Conservation (phyloP, 2,113 vertebrate genomes). For the Petromus typicus region DNA sequence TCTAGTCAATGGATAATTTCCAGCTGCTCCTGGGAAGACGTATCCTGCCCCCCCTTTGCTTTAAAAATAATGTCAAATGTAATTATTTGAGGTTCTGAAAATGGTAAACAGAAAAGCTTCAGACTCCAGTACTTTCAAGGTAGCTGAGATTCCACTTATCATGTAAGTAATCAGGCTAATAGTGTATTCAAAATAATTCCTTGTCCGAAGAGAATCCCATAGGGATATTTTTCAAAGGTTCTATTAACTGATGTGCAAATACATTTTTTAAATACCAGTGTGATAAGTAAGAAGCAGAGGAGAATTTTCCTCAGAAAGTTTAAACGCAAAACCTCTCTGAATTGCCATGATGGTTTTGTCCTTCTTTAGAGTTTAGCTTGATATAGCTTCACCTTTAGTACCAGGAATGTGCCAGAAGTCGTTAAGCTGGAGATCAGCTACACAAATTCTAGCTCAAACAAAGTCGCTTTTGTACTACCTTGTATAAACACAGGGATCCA, state of each 20-base stretch:
- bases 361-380: background rate
- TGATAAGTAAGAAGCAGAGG: background rate
- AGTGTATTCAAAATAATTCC: background rate
- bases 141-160: background rate
- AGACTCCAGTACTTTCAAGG: accelerated
- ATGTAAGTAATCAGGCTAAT: background rate
- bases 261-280: background rate
- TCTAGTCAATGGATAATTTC: background rate
- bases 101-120: background rate
- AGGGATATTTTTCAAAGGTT: background rate
- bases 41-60: background rate
- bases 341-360: background rate
- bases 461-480: background rate
- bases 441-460: background rate
- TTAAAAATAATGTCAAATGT: background rate
- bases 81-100: background rate
- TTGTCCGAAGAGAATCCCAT: background rate
- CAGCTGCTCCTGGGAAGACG: background rate
- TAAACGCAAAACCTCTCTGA: background rate
- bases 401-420: background rate
- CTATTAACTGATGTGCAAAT: background rate
- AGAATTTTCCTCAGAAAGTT: background rate
- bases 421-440: background rate
- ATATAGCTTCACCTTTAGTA: background rate
- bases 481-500: no score